A percentile compares a stretch with the other conserved stretches of the same genome.
Evolutionary conservation across 1,140 invertebrate genomes (phyloP).

Genomic region (Drosophila orosa): DNA sequence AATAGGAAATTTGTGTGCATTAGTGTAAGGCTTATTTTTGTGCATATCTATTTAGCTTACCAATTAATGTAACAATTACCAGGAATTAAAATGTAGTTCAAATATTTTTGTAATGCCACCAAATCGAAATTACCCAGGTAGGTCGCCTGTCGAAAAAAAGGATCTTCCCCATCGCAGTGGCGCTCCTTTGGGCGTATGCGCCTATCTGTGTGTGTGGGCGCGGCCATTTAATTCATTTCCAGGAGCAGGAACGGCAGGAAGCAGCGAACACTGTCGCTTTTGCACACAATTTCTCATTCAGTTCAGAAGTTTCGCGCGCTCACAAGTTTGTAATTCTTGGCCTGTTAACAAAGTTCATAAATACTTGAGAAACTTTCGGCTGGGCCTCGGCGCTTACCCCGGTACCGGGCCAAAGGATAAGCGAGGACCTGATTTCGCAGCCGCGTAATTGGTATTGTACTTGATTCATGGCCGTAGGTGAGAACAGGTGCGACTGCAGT

Average conservation of each 20-base stretch:
- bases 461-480: slow-evolving; percentile 44
- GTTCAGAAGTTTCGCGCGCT: slow-evolving; percentile 65
- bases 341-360: slow-evolving; percentile 82
- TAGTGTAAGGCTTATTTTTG: background rate
- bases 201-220: slow-evolving; percentile 50
- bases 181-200: background rate
- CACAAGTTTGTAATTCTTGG: slow-evolving; percentile 81
- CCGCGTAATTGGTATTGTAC: slow-evolving; percentile 43
- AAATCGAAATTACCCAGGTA: background rate
- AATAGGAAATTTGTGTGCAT: background rate
- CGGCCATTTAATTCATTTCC: slow-evolving; percentile 77
- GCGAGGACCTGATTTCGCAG: slow-evolving; percentile 25
- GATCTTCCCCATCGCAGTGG: background rate
- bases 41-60: background rate
- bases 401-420: slow-evolving; percentile 29
- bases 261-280: slow-evolving; percentile 66
- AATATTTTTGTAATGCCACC: too few relatives aligned
- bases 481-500: slow-evolving; percentile 44
- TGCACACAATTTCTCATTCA: slow-evolving; percentile 81
- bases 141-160: background rate
- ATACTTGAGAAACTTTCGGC: slow-evolving; percentile 70
- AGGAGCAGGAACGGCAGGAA: slow-evolving; percentile 34
- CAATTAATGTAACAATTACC: background rate
- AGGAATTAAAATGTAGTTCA: background rate
- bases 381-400: slow-evolving; percentile 38